A percentile compares a stretch with the other conserved stretches of the same genome.
Conservation (phyloP, 2,113 vertebrate genomes). For the Scytalopus superciliaris region DNA sequence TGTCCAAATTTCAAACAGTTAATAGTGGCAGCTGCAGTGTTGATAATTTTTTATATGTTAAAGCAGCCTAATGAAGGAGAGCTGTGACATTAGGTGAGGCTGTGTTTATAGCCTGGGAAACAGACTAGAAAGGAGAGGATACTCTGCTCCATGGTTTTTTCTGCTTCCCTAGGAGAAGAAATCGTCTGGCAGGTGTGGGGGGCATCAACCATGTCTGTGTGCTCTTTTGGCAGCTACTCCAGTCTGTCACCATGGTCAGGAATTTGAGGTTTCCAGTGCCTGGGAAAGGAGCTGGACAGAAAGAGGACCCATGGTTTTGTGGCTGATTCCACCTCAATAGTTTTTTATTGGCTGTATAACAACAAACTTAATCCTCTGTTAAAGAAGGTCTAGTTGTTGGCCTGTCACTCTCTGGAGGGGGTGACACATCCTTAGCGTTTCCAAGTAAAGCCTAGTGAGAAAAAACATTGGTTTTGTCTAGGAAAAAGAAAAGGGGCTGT, state of each 20-base stretch:
- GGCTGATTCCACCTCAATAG: slow-evolving; percentile 48
- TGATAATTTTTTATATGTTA: background rate
- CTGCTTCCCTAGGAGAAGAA: background rate
- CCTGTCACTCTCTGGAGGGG: slow-evolving; percentile 37
- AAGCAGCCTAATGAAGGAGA: background rate
- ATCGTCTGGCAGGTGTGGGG: background rate
- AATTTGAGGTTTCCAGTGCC: background rate
- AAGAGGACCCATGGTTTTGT: slow-evolving; percentile 10
- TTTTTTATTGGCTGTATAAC: slow-evolving; percentile 53
- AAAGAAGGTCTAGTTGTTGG: slow-evolving; percentile 52
- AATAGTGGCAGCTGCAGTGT: background rate
- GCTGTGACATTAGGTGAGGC: background rate
- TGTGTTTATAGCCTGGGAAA: background rate
- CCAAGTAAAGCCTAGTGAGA: slow-evolving; percentile 30
- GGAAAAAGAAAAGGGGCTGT: background rate
- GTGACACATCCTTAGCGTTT: slow-evolving; percentile 34
- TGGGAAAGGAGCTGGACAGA: slow-evolving; percentile 48
- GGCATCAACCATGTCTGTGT: background rate
- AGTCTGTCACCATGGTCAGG: background rate
- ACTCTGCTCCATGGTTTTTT: background rate
- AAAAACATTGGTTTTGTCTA: slow-evolving; percentile 28
- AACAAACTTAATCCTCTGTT: slow-evolving; percentile 27
- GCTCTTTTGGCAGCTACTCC: background rate
- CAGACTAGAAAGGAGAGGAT: background rate
- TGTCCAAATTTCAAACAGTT: background rate